Conservation (phyloP, 1,140 invertebrate species). For the Hylaeus anthracinus region DNA sequence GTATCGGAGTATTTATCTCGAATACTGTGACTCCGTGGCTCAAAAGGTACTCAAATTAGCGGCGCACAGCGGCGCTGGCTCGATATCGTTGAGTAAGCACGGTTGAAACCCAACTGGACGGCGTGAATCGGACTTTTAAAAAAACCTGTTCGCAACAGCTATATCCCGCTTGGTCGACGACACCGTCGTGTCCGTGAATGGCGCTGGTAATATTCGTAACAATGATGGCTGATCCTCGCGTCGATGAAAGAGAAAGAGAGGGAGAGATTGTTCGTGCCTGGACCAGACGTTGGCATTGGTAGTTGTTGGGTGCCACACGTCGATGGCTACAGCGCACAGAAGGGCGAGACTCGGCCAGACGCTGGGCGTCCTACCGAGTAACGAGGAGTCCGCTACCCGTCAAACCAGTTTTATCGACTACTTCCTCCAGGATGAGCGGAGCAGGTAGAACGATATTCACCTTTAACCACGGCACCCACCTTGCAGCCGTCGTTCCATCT, state of each 20-base stretch:
- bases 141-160: conserved; percentile 60
- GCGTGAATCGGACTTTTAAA: conserved; percentile 51
- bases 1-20: too few relatives aligned
- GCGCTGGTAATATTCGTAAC: conserved; percentile 54
- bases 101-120: conserved; percentile 20
- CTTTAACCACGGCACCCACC: conserved; percentile 55
- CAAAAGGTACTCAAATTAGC: too few relatives aligned
- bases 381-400: conserved; percentile 74
- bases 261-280: background rate
- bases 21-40: too few relatives aligned
- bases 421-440: conserved; percentile 77
- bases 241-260: conserved; percentile 22
- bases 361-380: conserved; percentile 61
- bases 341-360: conserved; percentile 44
- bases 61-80: background rate
- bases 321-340: conserved; percentile 39
- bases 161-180: conserved; percentile 39
- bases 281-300: conserved; percentile 34
- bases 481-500: conserved; percentile 35
- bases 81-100: conserved; percentile 29
- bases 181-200: conserved; percentile 53
- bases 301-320: conserved; percentile 12
- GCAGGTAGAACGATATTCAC: conserved; percentile 55
- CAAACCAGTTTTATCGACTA: conserved; percentile 81
- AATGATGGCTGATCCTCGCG: conserved; percentile 46